A percentile compares a stretch with the other conserved stretches of the same genome.
These are phyloP conservation scores for Petrocephalus sullivani DNA, from an alignment of 2,797 vertebrate species.

Conservation along the genomic window DNA sequence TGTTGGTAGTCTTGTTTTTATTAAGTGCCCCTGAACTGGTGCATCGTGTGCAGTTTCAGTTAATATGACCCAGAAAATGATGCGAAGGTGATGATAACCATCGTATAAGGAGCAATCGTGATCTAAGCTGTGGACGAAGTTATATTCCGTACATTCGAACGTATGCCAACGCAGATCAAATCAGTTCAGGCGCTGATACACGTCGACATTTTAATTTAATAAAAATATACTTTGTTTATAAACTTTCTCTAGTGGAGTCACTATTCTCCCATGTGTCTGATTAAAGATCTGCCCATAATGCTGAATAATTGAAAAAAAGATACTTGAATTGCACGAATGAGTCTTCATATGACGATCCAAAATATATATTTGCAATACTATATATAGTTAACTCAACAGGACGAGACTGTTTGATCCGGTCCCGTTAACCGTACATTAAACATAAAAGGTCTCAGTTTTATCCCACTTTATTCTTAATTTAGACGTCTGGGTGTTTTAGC, in stretches of 20 bases:
- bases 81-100: neutral
- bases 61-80: neutral
- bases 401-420: conserved; percentile 43
- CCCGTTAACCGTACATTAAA: conserved; percentile 46
- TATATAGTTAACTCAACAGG: conserved; percentile 47
- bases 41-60: neutral
- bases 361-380: conserved; percentile 56
- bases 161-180: neutral
- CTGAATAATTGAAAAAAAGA: conserved; percentile 40
- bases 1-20: neutral
- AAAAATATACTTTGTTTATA: neutral
- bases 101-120: neutral
- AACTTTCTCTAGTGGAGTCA: neutral
- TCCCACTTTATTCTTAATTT: conserved; percentile 50
- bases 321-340: conserved; percentile 37
- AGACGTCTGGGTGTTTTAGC: conserved; percentile 39
- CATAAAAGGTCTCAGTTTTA: conserved; percentile 42
- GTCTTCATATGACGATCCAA: conserved; percentile 43
- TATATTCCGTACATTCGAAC: neutral
- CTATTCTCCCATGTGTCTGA: conserved; percentile 4
- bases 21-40: neutral
- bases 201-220: neutral
- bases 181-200: neutral
- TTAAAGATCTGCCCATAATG: conserved; percentile 20
- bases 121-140: neutral